These are phyloP conservation scores for Sanderia malayensis DNA, from an alignment of 30 jellyfish, hydroid and myxozoan genomes.

Conservation along the genomic window DNA sequence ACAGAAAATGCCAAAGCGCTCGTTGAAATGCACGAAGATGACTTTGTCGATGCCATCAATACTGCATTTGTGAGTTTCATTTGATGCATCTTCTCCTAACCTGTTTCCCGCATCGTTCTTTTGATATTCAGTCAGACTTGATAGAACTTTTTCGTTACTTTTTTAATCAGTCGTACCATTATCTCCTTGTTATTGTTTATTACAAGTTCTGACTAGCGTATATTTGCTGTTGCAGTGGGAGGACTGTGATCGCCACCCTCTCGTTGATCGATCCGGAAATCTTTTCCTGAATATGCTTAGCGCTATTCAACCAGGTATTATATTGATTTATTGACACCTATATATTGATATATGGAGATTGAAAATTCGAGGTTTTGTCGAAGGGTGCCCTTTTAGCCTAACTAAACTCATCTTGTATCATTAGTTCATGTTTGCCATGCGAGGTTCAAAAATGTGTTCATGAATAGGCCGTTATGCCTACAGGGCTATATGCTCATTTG, in stretches of 20 bases:
- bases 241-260: constrained; percentile 58
- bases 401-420: too few species aligned
- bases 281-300: constrained; percentile 45
- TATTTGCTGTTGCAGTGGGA: constrained; percentile 59
- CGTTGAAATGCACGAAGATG: constrained; percentile 66
- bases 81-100: too few species aligned
- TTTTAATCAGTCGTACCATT: background rate
- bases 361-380: too few species aligned
- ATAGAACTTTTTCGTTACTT: background rate
- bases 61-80: constrained; percentile 71
- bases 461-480: too few species aligned
- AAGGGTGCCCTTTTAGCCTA: too few species aligned
- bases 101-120: too few species aligned
- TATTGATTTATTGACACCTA: too few species aligned
- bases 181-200: background rate
- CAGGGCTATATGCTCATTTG: too few species aligned
- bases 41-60: constrained; percentile 71
- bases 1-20: constrained; percentile 72
- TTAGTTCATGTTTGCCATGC: too few species aligned
- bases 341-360: too few species aligned
- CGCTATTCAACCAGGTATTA: constrained; percentile 67
- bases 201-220: too few species aligned
- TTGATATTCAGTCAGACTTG: constrained; percentile 2
- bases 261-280: constrained; percentile 43
- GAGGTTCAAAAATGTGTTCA: too few species aligned